Base-by-base conservation (phyloP, 2,113 vertebrate species). In the Thermophis baileyi region DNA sequence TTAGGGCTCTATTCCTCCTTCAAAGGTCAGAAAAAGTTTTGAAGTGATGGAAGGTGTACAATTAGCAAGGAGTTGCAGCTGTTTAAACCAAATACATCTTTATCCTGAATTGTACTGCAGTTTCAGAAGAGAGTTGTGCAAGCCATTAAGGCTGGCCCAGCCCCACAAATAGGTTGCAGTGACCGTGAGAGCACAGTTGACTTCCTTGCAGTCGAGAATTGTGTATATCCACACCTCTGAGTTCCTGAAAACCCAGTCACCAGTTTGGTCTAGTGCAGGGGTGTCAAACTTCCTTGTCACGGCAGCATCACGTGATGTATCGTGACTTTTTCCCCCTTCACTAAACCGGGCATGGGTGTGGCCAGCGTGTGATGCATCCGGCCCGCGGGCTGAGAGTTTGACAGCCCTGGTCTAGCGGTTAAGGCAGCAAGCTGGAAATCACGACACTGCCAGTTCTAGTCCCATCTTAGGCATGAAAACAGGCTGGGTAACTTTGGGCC, bases 311-410 rank as follows among this genome's bases (percentile, higher is more conserved):
- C 0, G 6, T 24, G 54, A 55, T 2, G 6, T 55, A 24, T 55
- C 2, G 7, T 0, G 1, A 55, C 6, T 24, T 24, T 55, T 7
- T 24, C 6, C 2, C 20, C 22, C 54, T 55, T 55, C 0, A 0
- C 22, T 24, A 55, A 55, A 55, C 22, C 7, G 54, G 2, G 54
- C 22, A 55, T 55, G 54, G 54, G 22, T 6, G 6, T 24, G 22
- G 54, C 22, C 22, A 55, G 54, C 6, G 0, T 1, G 22, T 55
- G 54, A 55, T 2, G 7, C 54, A 55, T 24, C 6, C 54, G 3
- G 54, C 6, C 22, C 2, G 2, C n/a, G 0, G 0, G 20, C 6
- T 1, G 1, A 6, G 22, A 55, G 22, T 55, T 55, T 24, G 54
- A 55, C 22, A 55, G 22, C 54, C 54, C 54, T 63, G 27, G 11